Evolutionary conservation across 2,797 vertebrate species (phyloP).

Genomic region (Buphagus erythrorhynchus): DNA sequence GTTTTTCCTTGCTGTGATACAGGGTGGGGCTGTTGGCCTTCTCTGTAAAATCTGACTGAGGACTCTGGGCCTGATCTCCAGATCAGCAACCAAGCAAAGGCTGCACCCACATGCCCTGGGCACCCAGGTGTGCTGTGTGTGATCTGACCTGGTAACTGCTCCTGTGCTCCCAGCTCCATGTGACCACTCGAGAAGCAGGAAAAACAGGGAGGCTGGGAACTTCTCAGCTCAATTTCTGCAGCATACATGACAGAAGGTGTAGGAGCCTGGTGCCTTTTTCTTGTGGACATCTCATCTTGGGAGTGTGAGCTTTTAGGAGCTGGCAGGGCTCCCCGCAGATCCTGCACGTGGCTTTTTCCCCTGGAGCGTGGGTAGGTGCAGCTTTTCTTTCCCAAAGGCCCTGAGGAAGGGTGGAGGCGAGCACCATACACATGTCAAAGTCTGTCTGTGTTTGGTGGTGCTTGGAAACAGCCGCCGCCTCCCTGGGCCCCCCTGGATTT

Average conservation of each 20-base stretch:
- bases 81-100: not conserved
- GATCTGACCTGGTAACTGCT: not conserved
- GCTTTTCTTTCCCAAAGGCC: constrained; percentile 16
- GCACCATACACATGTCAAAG: constrained; percentile 82
- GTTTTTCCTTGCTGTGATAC: not conserved
- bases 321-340: not conserved
- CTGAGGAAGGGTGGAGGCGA: constrained; percentile 46
- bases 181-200: fast-evolving
- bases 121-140: no score
- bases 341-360: not conserved
- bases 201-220: not conserved
- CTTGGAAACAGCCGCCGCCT: constrained; percentile 50
- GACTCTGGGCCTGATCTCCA: not conserved
- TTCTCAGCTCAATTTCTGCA: not conserved
- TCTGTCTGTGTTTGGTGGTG: constrained; percentile 74
- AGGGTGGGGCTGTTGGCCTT: not conserved
- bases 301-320: not conserved
- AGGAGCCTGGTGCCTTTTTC: not conserved
- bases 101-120: not conserved
- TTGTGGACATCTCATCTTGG: not conserved
- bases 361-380: constrained; percentile 8
- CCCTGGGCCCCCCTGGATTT: constrained; percentile 82
- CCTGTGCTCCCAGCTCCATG: not conserved
- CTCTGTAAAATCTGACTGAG: not conserved
- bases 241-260: fast-evolving